These are phyloP conservation scores for Parazoanthus darwini DNA, from an alignment of 92 coral and sea anemone species.

Conservation along the genomic window DNA sequence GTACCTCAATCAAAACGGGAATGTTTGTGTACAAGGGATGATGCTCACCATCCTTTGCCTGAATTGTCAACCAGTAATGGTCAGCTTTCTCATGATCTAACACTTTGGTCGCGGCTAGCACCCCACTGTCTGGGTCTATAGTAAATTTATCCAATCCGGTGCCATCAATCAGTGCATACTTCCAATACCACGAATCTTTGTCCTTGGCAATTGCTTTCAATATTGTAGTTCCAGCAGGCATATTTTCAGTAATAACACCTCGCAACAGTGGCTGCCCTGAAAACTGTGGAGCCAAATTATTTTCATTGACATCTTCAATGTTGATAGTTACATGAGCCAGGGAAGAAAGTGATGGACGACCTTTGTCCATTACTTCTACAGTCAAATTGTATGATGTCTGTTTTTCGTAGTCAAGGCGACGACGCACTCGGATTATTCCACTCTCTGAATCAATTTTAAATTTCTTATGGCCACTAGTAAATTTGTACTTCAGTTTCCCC, in stretches of 20 bases:
- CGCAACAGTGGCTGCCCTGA: slow-evolving; percentile 54
- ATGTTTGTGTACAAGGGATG: slow-evolving; percentile 79
- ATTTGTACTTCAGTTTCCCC: slow-evolving; percentile 58
- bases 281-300: slow-evolving; percentile 62
- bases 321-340: slow-evolving; percentile 61
- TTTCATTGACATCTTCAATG: slow-evolving; percentile 76
- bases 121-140: slow-evolving; percentile 74
- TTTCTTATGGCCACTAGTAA: slow-evolving; percentile 52
- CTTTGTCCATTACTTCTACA: slow-evolving; percentile 77
- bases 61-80: slow-evolving; percentile 91
- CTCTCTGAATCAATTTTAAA: slow-evolving; percentile 84
- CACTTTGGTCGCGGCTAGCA: slow-evolving; percentile 64
- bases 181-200: slow-evolving; percentile 67
- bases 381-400: slow-evolving; percentile 72
- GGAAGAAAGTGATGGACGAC: slow-evolving; percentile 61
- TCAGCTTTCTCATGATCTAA: slow-evolving; percentile 76
- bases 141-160: slow-evolving; percentile 90
- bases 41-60: slow-evolving; percentile 80
- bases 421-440: slow-evolving; percentile 79
- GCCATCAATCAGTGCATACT: slow-evolving; percentile 93
- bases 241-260: slow-evolving; percentile 69
- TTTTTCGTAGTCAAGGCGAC: slow-evolving; percentile 62
- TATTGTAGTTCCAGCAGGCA: slow-evolving; percentile 63
- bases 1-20: slow-evolving; percentile 76
- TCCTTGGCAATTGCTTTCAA: slow-evolving; percentile 55